A percentile compares a stretch with the other conserved stretches of the same genome.
phyloP scores from a whole-genome alignment of 2,113 vertebrate genomes.

The Fukomys damarensis region DNA sequence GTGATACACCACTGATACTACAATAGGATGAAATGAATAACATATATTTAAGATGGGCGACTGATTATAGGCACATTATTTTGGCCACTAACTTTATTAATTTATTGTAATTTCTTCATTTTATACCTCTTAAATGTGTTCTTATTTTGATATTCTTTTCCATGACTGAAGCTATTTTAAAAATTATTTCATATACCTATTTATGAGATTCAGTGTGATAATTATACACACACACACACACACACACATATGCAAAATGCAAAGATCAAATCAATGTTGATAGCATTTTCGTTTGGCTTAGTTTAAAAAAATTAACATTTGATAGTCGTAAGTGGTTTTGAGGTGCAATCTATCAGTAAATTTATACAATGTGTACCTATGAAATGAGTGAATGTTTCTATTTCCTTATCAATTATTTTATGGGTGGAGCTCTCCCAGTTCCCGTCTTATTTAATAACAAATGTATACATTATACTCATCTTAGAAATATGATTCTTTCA shows the following conservation, averaged over 20 bases:
- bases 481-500: not conserved
- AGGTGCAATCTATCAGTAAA: not conserved
- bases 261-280: too few species aligned
- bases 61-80: not conserved
- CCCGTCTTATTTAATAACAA: not conserved
- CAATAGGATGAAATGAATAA: not conserved
- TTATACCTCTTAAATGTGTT: not conserved
- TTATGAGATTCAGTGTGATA: too few species aligned
- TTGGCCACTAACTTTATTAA: not conserved
- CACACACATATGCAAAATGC: too few species aligned
- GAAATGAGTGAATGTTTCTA: not conserved
- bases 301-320: not conserved
- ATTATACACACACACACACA: too few species aligned
- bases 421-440: not conserved
- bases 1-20: not conserved
- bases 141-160: not conserved
- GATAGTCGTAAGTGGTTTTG: not conserved
- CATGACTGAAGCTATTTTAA: too few species aligned
- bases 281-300: not conserved
- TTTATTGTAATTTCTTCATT: not conserved
- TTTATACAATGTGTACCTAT: not conserved
- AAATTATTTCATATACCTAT: too few species aligned
- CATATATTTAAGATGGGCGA: not conserved
- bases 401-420: not conserved
- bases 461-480: not conserved